Percentiles rank a stretch among this genome's conserved stretches.
These are phyloP conservation scores for Opisthocomus hoazin DNA, from an alignment of 2,113 vertebrate genomes.

Conservation along the genomic window DNA sequence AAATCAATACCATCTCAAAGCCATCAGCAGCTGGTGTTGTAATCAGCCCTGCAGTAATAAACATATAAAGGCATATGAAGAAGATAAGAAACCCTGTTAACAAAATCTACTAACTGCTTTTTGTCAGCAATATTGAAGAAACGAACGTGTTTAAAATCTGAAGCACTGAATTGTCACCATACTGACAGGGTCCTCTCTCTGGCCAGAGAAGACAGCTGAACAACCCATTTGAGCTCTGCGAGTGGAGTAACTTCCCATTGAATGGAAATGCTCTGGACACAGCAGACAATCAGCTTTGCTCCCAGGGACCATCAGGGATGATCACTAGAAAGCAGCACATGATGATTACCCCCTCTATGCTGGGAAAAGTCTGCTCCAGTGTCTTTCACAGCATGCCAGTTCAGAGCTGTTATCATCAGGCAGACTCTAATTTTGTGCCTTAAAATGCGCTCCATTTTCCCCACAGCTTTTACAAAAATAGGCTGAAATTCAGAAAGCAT, in stretches of 20 bases:
- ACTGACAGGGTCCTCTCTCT: background rate
- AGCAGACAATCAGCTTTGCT: slow-evolving; percentile 16
- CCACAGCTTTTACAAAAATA: slow-evolving; percentile 12
- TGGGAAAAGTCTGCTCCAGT: background rate
- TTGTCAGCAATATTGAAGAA: background rate
- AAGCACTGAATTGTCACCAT: background rate
- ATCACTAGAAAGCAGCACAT: slow-evolving; percentile 42
- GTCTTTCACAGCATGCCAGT: slow-evolving; percentile 32
- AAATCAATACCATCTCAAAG: background rate
- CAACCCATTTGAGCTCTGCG: background rate
- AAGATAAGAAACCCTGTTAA: background rate
- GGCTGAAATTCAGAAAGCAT: background rate
- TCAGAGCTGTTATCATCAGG: slow-evolving; percentile 24
- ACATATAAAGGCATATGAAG: background rate
- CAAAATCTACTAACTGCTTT: background rate
- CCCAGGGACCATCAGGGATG: background rate
- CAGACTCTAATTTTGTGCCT: slow-evolving; percentile 2
- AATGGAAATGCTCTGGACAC: background rate
- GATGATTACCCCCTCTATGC: background rate
- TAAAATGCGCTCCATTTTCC: slow-evolving; percentile 23
- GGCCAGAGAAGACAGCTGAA: background rate
- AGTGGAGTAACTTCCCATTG: background rate
- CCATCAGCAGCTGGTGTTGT: background rate
- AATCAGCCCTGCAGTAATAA: background rate
- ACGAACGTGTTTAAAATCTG: background rate